Conservation (phyloP, 2,113 vertebrate species). For the Alces alces region DNA sequence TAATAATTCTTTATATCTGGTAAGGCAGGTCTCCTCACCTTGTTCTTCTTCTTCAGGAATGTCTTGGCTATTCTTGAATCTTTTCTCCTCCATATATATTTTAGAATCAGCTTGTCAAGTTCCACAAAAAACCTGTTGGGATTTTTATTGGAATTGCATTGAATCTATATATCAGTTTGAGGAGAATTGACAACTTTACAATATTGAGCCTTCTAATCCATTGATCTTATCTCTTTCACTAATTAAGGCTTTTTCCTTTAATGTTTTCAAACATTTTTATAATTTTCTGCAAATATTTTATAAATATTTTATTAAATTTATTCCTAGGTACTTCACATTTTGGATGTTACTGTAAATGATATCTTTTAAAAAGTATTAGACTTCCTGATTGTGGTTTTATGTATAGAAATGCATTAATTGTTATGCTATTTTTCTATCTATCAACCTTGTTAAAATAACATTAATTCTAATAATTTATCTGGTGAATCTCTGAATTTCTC, state of each 20-base stretch:
- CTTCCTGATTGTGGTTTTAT: conserved; percentile 5
- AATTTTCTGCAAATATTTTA: conserved; percentile 37
- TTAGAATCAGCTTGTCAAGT: conserved; percentile 76
- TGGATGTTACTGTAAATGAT: conserved; percentile 22
- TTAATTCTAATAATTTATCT: conserved; percentile 43
- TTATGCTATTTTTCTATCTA: conserved; percentile 16
- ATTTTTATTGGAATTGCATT: conserved; percentile 78
- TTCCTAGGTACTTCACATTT: conserved; percentile 35
- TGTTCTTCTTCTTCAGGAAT: conserved; percentile 74
- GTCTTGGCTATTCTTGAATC: conserved; percentile 74
- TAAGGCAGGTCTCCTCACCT: conserved; percentile 74
- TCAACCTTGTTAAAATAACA: conserved; percentile 27
- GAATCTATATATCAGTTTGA: conserved; percentile 67
- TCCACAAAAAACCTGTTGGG: conserved; percentile 76
- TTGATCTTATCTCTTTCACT: conserved; percentile 27
- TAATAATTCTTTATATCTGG: conserved; percentile 55
- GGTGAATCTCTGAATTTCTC: conserved; percentile 8
- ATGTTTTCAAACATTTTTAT: conserved; percentile 38
- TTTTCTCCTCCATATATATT: conserved; percentile 75
- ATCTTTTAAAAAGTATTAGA: conserved; percentile 19
- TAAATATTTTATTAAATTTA: conserved; percentile 46
- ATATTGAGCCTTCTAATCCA: conserved; percentile 52
- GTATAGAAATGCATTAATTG: conserved; percentile 33
- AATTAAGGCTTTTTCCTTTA: conserved; percentile 38
- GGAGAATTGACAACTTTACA: conserved; percentile 69